Percentiles rank a stretch among this genome's conserved stretches.
phyloP scores from a whole-genome alignment of 2,888 invertebrate genomes.

The Heteromurus nitidus region DNA sequence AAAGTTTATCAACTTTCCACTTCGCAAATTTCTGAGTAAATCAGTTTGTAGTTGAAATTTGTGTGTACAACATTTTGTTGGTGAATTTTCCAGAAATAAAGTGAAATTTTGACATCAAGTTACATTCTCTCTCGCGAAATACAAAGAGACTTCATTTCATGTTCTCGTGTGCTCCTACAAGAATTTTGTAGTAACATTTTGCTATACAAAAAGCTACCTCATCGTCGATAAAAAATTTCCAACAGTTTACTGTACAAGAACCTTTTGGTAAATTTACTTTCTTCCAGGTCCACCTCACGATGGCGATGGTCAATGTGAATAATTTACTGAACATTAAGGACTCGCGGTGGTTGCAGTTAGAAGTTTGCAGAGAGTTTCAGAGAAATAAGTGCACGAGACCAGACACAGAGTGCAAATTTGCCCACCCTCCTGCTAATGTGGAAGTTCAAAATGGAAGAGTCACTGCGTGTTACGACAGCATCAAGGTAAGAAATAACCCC shows the following conservation, averaged over 20 bases:
- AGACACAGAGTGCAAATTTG: constrained; percentile 99
- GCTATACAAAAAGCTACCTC: too few relatives aligned
- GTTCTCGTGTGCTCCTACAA: too few relatives aligned
- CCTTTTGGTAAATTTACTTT: constrained; percentile 45
- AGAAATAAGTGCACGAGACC: constrained; percentile 99
- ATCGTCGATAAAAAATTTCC: too few relatives aligned
- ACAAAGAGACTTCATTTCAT: too few relatives aligned
- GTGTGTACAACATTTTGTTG: too few relatives aligned
- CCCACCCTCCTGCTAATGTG: constrained; percentile 99
- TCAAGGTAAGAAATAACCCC: constrained; percentile 93
- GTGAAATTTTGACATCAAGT: too few relatives aligned
- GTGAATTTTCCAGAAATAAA: not conserved
- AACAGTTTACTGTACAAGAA: too few relatives aligned
- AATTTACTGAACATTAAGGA: constrained; percentile 98
- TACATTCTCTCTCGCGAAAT: too few relatives aligned
- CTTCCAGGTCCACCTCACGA: constrained; percentile 75
- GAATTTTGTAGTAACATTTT: too few relatives aligned
- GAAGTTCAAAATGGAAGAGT: constrained; percentile 99
- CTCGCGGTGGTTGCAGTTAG: constrained; percentile 99
- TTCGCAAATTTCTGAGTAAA: too few relatives aligned
- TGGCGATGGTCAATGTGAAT: constrained; percentile 97
- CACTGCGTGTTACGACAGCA: constrained; percentile 99
- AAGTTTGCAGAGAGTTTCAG: constrained; percentile 99
- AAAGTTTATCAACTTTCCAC: too few relatives aligned
- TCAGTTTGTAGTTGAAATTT: not conserved